Evolutionary conservation across 1,140 invertebrate genomes (phyloP), one percentile per base, ranked within the genome.

Genomic region (Leucophenga varia): DNA sequence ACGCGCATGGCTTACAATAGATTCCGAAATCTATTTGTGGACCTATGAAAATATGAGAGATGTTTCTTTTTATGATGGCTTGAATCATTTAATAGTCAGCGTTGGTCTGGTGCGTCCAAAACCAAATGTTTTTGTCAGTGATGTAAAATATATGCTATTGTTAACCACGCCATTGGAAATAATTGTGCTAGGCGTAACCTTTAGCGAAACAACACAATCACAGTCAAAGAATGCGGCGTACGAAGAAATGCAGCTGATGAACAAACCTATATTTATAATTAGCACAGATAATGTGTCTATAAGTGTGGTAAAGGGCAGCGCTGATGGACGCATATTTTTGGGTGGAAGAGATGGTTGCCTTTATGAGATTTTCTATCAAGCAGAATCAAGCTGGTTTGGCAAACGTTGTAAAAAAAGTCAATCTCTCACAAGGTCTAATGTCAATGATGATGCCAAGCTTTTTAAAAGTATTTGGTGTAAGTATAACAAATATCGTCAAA

Each of bases 21-120:
- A 99, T 69, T 97, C 91, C 67, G 93, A 97, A 79, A 91, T 99
- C 57, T 99, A 97, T 80, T 72, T 75, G 19, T 97, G 94, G 94
- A 88, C 89, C 32, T 97, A 92, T 79, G 90, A 94, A 77, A 86
- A 92, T 74, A 89, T 90, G 20, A 82, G 85, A 52, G 93, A 96
- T 81, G 84, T 95, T 10, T 91, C 93, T 5, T 95, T 93, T 77
- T 96, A 90, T 78, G 93, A 96, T 83, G 91, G 92, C 0, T 78
- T 95, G 1, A 90, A 85, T 68, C 91, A 95, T 70, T 90, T 91
- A 13, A 95, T 97, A 63, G 81, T 95, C 9, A 87, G 88, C 74
- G 89, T 91, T 16, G 91, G 90, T 6, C 76, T 95, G 35, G 85
- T 93, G 0, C 89, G 87, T 75, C 92, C 93, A 2, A 94, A 91